These are phyloP conservation scores for Nomada lathburiana DNA, from an alignment of 2,888 invertebrate genomes.

Conservation along the genomic window DNA sequence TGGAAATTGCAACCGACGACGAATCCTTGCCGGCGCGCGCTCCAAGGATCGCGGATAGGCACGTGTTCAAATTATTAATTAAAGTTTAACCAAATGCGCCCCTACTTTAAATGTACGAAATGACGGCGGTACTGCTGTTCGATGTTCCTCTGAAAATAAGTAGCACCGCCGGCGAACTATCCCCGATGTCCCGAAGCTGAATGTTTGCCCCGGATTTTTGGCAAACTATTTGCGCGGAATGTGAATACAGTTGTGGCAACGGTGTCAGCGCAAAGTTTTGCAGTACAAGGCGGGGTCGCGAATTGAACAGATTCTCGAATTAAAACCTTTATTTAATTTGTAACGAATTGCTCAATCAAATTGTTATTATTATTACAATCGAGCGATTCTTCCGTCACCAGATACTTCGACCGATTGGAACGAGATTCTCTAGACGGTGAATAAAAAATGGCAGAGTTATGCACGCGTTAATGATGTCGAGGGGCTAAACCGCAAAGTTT, in stretches of 20 bases:
- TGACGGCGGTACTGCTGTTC: not conserved
- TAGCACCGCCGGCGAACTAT: not conserved
- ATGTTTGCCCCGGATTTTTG: not conserved
- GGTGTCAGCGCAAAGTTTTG: not conserved
- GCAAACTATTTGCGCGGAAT: not conserved
- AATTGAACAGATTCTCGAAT: not conserved
- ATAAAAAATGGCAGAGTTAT: conserved; percentile 33
- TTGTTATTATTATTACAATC: too few relatives aligned
- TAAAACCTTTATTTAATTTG: too few relatives aligned
- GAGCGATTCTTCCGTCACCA: too few relatives aligned
- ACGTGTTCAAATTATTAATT: conserved; percentile 52
- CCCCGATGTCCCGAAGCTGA: conserved; percentile 4
- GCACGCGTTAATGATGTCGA: conserved; percentile 55
- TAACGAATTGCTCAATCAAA: too few relatives aligned
- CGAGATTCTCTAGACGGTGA: not conserved
- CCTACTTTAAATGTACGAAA: conserved; percentile 9
- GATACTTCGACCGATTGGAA: too few relatives aligned
- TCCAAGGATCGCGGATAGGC: conserved; percentile 28
- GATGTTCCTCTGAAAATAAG: not conserved
- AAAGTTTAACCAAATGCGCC: conserved; percentile 37
- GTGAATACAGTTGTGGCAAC: not conserved
- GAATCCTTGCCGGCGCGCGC: conserved; percentile 7
- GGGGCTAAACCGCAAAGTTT: conserved; percentile 38
- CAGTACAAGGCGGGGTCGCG: not conserved
- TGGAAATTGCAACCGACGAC: conserved; percentile 50